A percentile compares a stretch with the other conserved stretches of the same genome.
phyloP scores from a whole-genome alignment of 2,113 vertebrate species.

The Vidua chalybeata region DNA sequence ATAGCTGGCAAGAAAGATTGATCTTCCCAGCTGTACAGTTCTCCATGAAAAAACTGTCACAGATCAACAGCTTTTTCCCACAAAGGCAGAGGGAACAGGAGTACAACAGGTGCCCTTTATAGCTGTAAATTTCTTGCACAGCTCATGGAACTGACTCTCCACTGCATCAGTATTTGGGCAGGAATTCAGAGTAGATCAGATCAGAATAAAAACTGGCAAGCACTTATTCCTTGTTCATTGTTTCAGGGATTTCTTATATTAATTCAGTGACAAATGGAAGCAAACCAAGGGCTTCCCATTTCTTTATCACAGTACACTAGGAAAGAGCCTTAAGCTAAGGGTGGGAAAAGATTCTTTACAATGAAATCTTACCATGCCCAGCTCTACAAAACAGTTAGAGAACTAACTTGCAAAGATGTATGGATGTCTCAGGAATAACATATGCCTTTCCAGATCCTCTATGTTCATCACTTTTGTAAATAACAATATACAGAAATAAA shows the following conservation, averaged over 20 bases:
- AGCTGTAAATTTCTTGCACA: not conserved
- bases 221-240: not conserved
- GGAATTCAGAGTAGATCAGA: not conserved
- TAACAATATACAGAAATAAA: not conserved
- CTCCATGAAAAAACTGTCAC: not conserved
- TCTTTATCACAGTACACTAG: not conserved
- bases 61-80: not conserved
- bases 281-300: not conserved
- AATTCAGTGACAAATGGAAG: not conserved
- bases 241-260: not conserved
- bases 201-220: not conserved
- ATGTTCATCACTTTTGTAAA: not conserved
- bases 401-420: not conserved
- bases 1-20: not conserved
- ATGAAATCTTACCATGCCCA: not conserved
- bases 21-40: not conserved
- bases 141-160: not conserved
- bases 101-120: not conserved
- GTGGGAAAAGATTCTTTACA: not conserved
- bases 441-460: not conserved
- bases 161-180: not conserved
- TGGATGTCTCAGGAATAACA: not conserved
- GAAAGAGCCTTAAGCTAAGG: not conserved
- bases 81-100: not conserved
- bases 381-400: not conserved